Evolutionary conservation across 1,140 invertebrate genomes (phyloP).

Genomic region (Camponotus floridanus): DNA sequence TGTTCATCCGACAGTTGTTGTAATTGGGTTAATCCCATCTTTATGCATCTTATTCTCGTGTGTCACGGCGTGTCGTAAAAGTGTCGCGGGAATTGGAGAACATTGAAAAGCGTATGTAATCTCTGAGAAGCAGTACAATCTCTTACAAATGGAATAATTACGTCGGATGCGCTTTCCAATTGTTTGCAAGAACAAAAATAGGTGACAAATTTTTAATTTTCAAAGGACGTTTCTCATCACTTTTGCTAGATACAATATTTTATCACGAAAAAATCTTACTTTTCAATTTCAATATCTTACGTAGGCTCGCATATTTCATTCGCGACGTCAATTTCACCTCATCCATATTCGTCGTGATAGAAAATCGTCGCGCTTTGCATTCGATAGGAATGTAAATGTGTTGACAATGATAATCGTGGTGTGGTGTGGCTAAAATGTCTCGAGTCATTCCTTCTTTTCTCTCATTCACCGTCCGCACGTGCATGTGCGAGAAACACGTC

Average conservation of each 20-base stretch:
- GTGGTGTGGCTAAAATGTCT: neutral
- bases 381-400: constrained; percentile 6
- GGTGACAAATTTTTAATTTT: too few relatives aligned
- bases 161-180: constrained; percentile 1
- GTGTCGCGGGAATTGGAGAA: neutral
- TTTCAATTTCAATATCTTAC: neutral
- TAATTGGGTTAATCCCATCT: constrained; percentile 41
- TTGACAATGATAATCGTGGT: neutral
- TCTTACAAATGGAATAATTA: neutral
- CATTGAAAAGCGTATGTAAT: neutral
- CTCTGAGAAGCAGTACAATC: neutral
- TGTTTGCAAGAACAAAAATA: too few relatives aligned
- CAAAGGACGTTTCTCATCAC: too few relatives aligned
- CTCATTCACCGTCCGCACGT: constrained; percentile 33
- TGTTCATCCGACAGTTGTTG: constrained; percentile 32
- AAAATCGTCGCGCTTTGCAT: neutral
- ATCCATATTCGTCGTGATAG: neutral
- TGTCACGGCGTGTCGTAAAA: constrained; percentile 3
- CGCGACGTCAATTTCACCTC: neutral
- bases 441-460: constrained; percentile 13
- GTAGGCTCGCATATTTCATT: neutral
- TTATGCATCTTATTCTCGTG: neutral
- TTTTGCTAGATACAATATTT: too few relatives aligned
- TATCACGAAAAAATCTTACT: neutral
- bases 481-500: constrained; percentile 46